A percentile compares a stretch with the other conserved stretches of the same genome.
These are phyloP conservation scores for Styela clava DNA, from an alignment of 23 tunicate genomes.

Conservation along the genomic window DNA sequence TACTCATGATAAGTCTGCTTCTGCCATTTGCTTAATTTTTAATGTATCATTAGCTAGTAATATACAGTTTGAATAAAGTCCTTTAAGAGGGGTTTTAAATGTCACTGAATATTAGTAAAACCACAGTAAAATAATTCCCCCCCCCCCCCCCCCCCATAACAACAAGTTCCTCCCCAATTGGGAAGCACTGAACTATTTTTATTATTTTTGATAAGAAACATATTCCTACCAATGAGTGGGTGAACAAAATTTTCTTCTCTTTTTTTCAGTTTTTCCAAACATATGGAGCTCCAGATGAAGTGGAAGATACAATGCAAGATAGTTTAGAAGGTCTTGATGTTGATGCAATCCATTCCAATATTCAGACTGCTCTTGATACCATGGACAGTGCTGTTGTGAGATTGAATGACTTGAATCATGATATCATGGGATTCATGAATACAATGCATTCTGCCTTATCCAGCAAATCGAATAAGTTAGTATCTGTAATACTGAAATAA, in stretches of 20 bases:
- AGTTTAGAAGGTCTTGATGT: constrained; percentile 35
- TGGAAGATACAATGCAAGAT: constrained; percentile 29
- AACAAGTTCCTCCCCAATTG: too few relatives aligned
- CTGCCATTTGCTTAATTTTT: too few relatives aligned
- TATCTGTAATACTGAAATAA: too few relatives aligned
- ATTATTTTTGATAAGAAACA: not conserved
- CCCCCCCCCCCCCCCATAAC: too few relatives aligned
- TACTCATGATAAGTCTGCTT: too few relatives aligned
- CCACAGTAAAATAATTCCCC: too few relatives aligned
- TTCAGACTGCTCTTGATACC: constrained; percentile 45
- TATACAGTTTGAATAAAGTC: too few relatives aligned
- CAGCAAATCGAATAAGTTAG: constrained; percentile 70
- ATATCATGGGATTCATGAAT: constrained; percentile 55
- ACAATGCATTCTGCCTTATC: constrained; percentile 39
- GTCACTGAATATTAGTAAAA: too few relatives aligned
- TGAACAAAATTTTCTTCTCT: not conserved
- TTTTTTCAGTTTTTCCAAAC: constrained; percentile 40
- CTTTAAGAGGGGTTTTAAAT: too few relatives aligned
- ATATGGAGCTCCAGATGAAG: constrained; percentile 25
- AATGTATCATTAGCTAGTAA: too few relatives aligned
- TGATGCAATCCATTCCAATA: constrained; percentile 31
- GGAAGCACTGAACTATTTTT: not conserved
- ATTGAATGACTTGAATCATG: constrained; percentile 45
- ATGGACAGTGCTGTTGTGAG: constrained; percentile 50
- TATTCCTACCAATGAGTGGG: too few relatives aligned